phyloP scores from a whole-genome alignment of 2,113 vertebrate genomes.

The Muscicapa adusta region DNA sequence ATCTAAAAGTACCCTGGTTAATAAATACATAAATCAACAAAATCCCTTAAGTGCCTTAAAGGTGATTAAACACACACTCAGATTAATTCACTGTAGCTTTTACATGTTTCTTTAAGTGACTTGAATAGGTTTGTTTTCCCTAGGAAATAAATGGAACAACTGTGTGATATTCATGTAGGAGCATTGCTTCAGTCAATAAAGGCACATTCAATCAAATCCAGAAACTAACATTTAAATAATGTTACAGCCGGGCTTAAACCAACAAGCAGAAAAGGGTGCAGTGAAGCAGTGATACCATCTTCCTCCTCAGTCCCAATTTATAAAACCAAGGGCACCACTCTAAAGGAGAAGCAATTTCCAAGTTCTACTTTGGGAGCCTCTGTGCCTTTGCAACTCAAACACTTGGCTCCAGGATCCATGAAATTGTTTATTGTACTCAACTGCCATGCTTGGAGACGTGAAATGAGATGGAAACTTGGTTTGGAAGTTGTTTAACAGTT shows the following conservation, averaged over 20 bases:
- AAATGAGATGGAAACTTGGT: background rate
- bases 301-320: background rate
- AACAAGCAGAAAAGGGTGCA: background rate
- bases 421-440: background rate
- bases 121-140: conserved; percentile 11
- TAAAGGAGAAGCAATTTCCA: background rate
- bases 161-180: background rate
- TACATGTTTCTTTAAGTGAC: background rate
- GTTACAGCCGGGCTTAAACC: conserved; percentile 11
- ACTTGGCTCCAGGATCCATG: background rate
- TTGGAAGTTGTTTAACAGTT: background rate
- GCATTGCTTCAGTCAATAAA: conserved; percentile 20
- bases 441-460: background rate
- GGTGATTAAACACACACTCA: conserved; percentile 31
- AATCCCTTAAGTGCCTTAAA: conserved; percentile 48
- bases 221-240: conserved; percentile 33
- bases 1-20: conserved; percentile 14
- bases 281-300: background rate
- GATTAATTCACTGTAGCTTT: conserved; percentile 28
- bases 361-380: background rate
- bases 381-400: background rate
- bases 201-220: conserved; percentile 38
- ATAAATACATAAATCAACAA: conserved; percentile 23
- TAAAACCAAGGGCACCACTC: background rate
- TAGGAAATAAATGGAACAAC: background rate